A percentile compares a stretch with the other conserved stretches of the same genome.
phyloP scores from a whole-genome alignment of 92 coral and sea anemone genomes.

The Heliopora coerulea region DNA sequence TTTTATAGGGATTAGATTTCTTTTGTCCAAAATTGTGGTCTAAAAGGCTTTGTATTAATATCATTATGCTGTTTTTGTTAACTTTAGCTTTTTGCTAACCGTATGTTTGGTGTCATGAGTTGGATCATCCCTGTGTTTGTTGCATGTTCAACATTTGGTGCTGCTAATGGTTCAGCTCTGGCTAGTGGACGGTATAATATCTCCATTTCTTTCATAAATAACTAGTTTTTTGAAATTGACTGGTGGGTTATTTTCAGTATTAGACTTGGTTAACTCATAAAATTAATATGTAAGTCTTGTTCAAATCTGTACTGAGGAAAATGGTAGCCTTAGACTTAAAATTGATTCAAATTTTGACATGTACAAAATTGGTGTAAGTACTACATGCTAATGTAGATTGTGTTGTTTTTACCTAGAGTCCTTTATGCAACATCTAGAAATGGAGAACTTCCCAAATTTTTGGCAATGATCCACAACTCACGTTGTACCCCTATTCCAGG shows the following conservation, averaged over 20 bases:
- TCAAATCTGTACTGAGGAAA: no score
- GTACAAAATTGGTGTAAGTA: no score
- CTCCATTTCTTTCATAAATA: neutral
- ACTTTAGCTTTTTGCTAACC: conserved; percentile 74
- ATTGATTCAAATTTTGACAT: no score
- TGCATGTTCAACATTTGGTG: conserved; percentile 94
- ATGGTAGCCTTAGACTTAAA: no score
- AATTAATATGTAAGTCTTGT: no score
- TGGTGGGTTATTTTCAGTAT: no score
- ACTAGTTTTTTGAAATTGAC: no score
- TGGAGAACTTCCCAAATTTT: conserved; percentile 83
- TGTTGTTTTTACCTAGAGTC: conserved; percentile 44
- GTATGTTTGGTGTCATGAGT: conserved; percentile 85
- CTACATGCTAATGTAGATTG: no score
- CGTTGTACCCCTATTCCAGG: conserved; percentile 88
- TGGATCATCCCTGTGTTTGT: conserved; percentile 96
- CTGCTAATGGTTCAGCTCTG: conserved; percentile 89
- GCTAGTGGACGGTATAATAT: conserved; percentile 75
- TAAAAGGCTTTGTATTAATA: no score
- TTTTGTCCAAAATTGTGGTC: no score
- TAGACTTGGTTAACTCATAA: no score
- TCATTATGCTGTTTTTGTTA: neutral
- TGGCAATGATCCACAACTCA: conserved; percentile 87
- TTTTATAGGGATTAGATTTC: no score
- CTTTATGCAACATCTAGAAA: conserved; percentile 89